Evolutionary conservation across 2,888 invertebrate genomes (phyloP), one percentile per base, ranked within the genome.

Genomic region (Cyclophora albipunctata): DNA sequence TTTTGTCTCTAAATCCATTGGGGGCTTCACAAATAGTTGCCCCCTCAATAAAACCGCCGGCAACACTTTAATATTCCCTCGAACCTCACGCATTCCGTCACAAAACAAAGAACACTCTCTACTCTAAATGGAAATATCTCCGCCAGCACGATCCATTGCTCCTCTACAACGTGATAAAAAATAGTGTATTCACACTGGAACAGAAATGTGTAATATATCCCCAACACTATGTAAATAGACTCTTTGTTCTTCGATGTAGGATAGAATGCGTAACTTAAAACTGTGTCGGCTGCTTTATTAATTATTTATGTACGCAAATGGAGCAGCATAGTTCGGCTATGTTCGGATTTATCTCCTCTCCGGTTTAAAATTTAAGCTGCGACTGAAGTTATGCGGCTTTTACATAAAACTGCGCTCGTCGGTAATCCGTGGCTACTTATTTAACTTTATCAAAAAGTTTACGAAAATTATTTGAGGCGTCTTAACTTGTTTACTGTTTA

Each of bases 41-140:
- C 4, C 37, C 37, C 5, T 37, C 37, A 37, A 37, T 37, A 37
- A 37, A 37, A 37, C 37, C 37, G 5, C 4, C 5, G 37, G 37
- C 37, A 37, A 67, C 64, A 63, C 72, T 75, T 69, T 71, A 74
- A 73, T 78, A 76, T 78, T 75, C 71, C 64, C 66, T 75, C 69
- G 69, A 71, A 72, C 63, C 64, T 60, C 62, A 69, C 67, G 67
- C 73, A 73, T 71, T 67, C 66, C 62, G 62, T 60, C 67, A 71
- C 70, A 68, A 73, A 72, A 71, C 69, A 71, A 75, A 73, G 64
- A 50, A 64, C 37, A 52, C 53, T 51, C 53, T 58, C 65, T 59
- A 62, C 62, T 60, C 51, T 51, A 59, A 60, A 69, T 63, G 64
- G 57, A 61, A 65, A 71, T 67, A 65, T 67, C 63, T 67, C 62